Conservation (phyloP, 2,888 invertebrate species). For the Ramazzottius varieornatus region DNA sequence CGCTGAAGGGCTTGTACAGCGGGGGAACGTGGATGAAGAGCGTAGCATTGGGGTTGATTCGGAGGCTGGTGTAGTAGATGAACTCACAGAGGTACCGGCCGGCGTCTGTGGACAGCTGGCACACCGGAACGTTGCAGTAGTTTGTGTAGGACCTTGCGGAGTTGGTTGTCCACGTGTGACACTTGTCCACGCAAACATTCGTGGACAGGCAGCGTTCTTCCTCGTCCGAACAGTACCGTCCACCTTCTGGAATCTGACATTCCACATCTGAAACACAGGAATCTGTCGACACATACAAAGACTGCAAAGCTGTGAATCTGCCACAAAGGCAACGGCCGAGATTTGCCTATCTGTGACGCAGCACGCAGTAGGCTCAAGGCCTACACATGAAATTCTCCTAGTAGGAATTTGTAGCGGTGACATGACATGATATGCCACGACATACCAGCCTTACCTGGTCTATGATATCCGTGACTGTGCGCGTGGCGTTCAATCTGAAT, state of each 20-base stretch:
- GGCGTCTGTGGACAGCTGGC: not conserved
- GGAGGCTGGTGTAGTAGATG: conserved; percentile 47
- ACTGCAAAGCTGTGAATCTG: no score
- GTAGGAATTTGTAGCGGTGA: no score
- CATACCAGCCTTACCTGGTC: no score
- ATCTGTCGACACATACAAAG: no score
- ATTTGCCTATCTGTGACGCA: no score
- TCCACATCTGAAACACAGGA: no score
- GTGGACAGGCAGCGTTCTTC: not conserved
- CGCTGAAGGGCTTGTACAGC: conserved; percentile 32
- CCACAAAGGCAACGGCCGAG: no score
- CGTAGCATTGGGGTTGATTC: conserved; percentile 31
- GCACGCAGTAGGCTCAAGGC: no score
- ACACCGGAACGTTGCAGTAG: not conserved
- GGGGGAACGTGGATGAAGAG: conserved; percentile 57
- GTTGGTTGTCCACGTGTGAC: not conserved
- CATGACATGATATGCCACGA: no score
- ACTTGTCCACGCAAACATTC: not conserved
- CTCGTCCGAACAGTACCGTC: not conserved
- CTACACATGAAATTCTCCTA: no score
- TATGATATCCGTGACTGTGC: not conserved
- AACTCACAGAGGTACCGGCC: conserved; percentile 49
- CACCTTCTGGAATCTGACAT: not conserved
- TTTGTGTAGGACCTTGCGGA: not conserved
- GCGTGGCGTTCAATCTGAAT: not conserved